phyloP scores from a whole-genome alignment of 2,113 vertebrate genomes.

The Caranx melampygus region DNA sequence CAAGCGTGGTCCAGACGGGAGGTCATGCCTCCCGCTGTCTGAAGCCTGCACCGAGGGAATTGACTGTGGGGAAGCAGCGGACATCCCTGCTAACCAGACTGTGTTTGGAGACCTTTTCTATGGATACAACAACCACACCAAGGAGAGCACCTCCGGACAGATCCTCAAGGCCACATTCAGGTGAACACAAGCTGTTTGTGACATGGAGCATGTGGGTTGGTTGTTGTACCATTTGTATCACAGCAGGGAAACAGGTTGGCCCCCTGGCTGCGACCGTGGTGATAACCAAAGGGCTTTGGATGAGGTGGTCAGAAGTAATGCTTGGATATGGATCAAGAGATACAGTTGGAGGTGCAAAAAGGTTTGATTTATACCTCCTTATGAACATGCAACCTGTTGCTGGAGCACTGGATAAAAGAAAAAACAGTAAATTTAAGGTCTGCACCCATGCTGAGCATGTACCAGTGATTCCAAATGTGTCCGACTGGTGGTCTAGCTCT shows the following conservation, averaged over 20 bases:
- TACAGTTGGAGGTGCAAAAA: not conserved
- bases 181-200: conserved; percentile 75
- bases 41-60: conserved; percentile 90
- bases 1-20: conserved; percentile 90
- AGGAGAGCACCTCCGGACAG: conserved; percentile 90
- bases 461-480: not conserved
- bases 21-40: conserved; percentile 92
- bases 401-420: not conserved
- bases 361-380: not conserved
- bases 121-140: conserved; percentile 96
- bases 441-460: not conserved
- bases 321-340: not conserved
- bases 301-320: not conserved
- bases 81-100: conserved; percentile 96
- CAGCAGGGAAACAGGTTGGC: conserved; percentile 30
- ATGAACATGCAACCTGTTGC: not conserved
- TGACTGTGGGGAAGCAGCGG: conserved; percentile 89
- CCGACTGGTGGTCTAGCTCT: not conserved
- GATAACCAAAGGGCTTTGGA: not conserved
- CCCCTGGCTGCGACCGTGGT: conserved; percentile 17
- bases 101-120: conserved; percentile 98
- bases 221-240: conserved; percentile 41
- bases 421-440: not conserved
- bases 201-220: conserved; percentile 35
- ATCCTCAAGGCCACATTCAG: conserved; percentile 96